Evolutionary conservation across 2,113 vertebrate species (phyloP), one percentile per base, ranked within the genome.

Genomic region (Petrocephalus microphthalmus): DNA sequence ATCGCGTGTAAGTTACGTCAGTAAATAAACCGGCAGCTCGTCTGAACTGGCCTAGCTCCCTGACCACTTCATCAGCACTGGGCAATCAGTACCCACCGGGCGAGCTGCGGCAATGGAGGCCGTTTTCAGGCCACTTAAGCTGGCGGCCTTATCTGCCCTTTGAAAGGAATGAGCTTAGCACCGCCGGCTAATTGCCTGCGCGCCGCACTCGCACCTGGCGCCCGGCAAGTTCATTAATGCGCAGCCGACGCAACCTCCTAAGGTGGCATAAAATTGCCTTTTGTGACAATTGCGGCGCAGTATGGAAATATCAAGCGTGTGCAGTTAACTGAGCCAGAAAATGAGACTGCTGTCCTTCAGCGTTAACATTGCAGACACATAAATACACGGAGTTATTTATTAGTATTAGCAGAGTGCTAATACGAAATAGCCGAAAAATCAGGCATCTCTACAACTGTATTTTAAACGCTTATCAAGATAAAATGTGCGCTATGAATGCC

Each of bases 251-350:
- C 92, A 85, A 82, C 92, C 92, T 95, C 94, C 95, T 95, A 95
- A 96, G 95, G 95, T 95, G 95, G 95, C 95, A 96, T 94, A 96
- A 96, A 95, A 96, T 95, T 96, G 95, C 95, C 94, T 95, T 96
- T 95, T 93, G 96, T 94, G 91, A 95, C 94, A 92, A 91, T 92
- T 89, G 74, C 52, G 90, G 86, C 91, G 92, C 94, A 94, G 93
- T 95, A 94, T 96, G 94, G 93, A 94, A 95, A 95, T 95, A 98
- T 83, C 97, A 96, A 97, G 93, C 97, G 97, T 97, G 97, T 96
- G 96, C 96, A 98, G 97, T 97, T 98, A 97, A 98, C 97, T 99
- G 98, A 98, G 98, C 97, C 98, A 99, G 98, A 99, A 99, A 99
- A 99, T 99, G 97, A 99, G 97, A 97, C 96, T 97, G 96, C 97